Percentiles rank a stretch among this genome's conserved stretches.
Conservation (phyloP, 1,140 invertebrate genomes). For the Drosophila grimshawi region DNA sequence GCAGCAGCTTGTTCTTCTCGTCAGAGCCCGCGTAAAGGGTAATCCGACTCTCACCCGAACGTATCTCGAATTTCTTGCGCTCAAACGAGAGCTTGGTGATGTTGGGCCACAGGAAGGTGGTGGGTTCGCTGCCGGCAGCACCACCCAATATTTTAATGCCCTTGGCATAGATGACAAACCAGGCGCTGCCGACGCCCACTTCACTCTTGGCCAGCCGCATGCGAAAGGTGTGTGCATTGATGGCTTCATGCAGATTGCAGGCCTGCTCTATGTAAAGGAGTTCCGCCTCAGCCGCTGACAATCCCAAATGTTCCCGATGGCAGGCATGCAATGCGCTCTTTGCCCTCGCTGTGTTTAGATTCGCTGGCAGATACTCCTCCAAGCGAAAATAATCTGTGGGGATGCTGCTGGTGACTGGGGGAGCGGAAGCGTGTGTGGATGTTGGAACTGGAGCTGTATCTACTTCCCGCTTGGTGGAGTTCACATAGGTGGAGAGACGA, state of each 20-base stretch:
- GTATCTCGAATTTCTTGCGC: conserved; percentile 98
- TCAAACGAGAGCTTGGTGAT: conserved; percentile 97
- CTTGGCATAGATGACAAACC: conserved; percentile 93
- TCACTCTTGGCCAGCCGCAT: conserved; percentile 93
- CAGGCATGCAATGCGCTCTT: conserved; percentile 86
- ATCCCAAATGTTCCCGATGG: conserved; percentile 89
- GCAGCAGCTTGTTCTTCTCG: conserved; percentile 95
- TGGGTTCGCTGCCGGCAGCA: conserved; percentile 85
- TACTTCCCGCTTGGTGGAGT: conserved; percentile 36
- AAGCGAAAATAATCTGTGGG: conserved; percentile 90
- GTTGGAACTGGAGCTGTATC: neutral
- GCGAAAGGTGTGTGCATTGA: conserved; percentile 96
- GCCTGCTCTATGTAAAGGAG: conserved; percentile 95
- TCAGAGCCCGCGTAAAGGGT: conserved; percentile 95
- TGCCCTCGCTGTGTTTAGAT: conserved; percentile 87
- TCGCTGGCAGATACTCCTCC: conserved; percentile 89
- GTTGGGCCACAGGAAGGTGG: conserved; percentile 95
- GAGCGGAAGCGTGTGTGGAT: conserved; percentile 10
- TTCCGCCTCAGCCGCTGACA: conserved; percentile 91
- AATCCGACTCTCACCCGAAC: conserved; percentile 93
- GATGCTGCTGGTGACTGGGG: neutral
- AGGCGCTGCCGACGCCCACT: conserved; percentile 89
- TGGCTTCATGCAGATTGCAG: conserved; percentile 92
- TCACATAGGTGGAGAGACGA: conserved; percentile 74
- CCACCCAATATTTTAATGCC: conserved; percentile 92